Percentiles rank a stretch among this genome's conserved stretches.
These are phyloP conservation scores for Eretmochelys imbricata DNA, from an alignment of 2,113 vertebrate species.

Conservation along the genomic window DNA sequence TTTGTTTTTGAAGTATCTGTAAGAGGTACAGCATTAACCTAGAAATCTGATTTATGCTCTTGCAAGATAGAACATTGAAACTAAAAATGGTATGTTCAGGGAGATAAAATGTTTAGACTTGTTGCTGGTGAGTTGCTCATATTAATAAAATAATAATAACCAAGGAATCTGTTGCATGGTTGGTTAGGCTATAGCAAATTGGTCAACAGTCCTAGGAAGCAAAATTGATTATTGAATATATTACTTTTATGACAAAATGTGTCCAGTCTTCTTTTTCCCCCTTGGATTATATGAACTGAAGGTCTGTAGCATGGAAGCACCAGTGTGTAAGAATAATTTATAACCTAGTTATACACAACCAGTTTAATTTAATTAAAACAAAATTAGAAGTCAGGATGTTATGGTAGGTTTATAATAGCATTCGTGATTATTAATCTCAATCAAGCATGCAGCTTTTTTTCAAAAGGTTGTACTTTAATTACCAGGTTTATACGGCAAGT, in stretches of 20 bases:
- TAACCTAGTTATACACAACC: not conserved
- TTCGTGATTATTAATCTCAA: constrained; percentile 20
- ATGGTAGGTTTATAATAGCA: constrained; percentile 6
- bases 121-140: not conserved
- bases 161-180: not conserved
- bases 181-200: not conserved
- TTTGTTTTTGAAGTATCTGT: not conserved
- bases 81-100: not conserved
- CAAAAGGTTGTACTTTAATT: not conserved
- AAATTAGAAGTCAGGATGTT: constrained; percentile 35
- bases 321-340: not conserved
- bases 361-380: constrained; percentile 26
- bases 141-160: not conserved
- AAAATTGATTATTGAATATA: not conserved
- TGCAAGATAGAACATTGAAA: not conserved
- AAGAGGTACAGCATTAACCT: not conserved
- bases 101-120: not conserved
- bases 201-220: not conserved
- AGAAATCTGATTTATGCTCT: not conserved
- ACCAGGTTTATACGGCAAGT: not conserved
- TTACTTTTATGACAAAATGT: not conserved
- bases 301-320: not conserved
- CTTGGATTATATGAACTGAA: not conserved
- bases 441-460: not conserved
- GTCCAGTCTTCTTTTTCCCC: not conserved